phyloP scores from a whole-genome alignment of 1,140 invertebrate species.

The Hyposmocoma kahamanoa region DNA sequence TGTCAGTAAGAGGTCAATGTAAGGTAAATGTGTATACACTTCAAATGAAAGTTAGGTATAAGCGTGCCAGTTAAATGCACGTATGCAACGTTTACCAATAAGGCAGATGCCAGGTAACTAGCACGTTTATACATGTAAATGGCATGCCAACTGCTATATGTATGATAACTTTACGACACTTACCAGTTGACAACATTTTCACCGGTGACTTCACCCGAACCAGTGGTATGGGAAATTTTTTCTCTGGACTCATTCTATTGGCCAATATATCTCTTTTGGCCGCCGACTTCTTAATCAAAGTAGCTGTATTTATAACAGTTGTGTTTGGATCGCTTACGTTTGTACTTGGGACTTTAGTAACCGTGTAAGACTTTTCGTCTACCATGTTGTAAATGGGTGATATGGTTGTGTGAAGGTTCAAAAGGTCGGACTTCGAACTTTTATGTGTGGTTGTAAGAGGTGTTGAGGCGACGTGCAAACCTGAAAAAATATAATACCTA shows the following conservation, averaged over 20 bases:
- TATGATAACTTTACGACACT: too few species aligned
- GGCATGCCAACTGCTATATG: too few species aligned
- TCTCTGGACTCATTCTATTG: constrained; percentile 39
- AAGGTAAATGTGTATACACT: too few species aligned
- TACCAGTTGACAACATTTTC: not conserved
- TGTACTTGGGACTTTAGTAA: constrained; percentile 25
- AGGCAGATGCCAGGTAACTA: too few species aligned
- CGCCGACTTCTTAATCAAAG: constrained; percentile 35
- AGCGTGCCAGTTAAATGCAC: too few species aligned
- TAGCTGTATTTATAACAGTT: constrained; percentile 51
- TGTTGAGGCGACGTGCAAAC: constrained; percentile 47
- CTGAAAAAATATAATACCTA: constrained; percentile 30
- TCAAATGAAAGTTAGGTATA: too few species aligned
- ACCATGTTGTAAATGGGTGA: constrained; percentile 56
- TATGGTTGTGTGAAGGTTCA: constrained; percentile 50
- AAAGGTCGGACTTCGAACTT: constrained; percentile 34
- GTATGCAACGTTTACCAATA: too few species aligned
- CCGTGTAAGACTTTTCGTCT: constrained; percentile 46
- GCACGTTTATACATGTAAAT: too few species aligned
- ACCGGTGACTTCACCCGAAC: constrained; percentile 7
- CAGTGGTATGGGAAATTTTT: constrained; percentile 31
- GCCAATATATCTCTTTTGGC: constrained; percentile 52
- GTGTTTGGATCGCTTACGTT: constrained; percentile 32
- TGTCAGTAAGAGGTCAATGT: too few species aligned
- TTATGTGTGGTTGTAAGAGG: constrained; percentile 36